Evolutionary conservation across 1,140 invertebrate species (phyloP), one percentile per base, ranked within the genome.

Genomic region (Thaumetopoea pityocampa): DNA sequence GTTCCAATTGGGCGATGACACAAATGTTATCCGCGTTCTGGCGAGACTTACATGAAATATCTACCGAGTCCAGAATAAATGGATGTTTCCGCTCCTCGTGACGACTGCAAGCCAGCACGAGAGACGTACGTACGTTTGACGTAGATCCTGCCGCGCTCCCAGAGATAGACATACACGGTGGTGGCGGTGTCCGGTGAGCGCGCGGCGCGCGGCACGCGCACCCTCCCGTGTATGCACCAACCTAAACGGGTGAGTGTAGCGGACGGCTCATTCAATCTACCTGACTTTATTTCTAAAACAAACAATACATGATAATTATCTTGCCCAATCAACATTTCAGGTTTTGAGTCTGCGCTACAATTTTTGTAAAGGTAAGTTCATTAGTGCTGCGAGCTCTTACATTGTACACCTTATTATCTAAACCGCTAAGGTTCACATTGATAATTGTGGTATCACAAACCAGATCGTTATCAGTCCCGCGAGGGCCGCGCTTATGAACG

Each of bases 221-320:
- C 20, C 6, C 17, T 9, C 5, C 57, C 52, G 18, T 56, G 58
- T 0, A 56, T 2, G 28, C 58, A 57, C 53, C 50, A 62, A n/a
- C 53, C 58, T 6, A 61, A 17, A 2, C 32, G 46, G 2, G 49
- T 56, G n/a, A 4, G 40, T 5, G 40, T 45, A 1, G 43, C 40
- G 3, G 3, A 53, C 3, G 44, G 36, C 18, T 53, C 53, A 30
- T 40, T 28, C 0, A n/a, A 14, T 14, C 44, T 56, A 1, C 53
- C 50, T 8, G 16, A 5, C 5, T n/a, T 36, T n/a, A 20, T 29
- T 38, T 51, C 14, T 5, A 43, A 17, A 7, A 50, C 46, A 32
- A 57, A 6, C 18, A 63, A 9, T 19, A 63, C 29, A 28, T 63
- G 10, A 41, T 40, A 53, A 34, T 59, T 59, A 33, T 64, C 60